Evolutionary conservation across 2,113 vertebrate genomes (phyloP).

Genomic region (Megatriorchis doriae): DNA sequence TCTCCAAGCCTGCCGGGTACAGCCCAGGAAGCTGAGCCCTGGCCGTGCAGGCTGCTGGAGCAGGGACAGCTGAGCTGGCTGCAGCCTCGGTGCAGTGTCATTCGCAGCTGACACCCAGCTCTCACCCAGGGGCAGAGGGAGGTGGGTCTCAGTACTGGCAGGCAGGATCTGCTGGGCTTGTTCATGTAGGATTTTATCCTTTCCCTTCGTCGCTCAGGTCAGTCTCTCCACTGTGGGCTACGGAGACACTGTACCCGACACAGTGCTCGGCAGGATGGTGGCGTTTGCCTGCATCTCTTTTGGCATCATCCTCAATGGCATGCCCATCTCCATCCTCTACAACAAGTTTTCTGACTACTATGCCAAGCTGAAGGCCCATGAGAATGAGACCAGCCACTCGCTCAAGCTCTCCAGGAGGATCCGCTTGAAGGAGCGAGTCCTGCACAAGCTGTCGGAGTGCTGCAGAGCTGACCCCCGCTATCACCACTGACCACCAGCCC

Average conservation of each 20-base stretch:
- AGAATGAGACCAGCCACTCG: constrained; percentile 70
- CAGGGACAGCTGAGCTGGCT: neutral
- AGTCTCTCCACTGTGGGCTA: constrained; percentile 93
- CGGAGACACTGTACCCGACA: constrained; percentile 84
- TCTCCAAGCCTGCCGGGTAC: neutral
- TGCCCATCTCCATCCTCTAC: constrained; percentile 87
- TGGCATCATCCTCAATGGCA: constrained; percentile 89
- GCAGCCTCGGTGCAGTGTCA: fast-evolving
- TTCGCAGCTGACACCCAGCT: neutral
- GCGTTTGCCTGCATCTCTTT: constrained; percentile 90
- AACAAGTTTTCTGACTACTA: constrained; percentile 86
- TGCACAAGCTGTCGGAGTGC: constrained; percentile 48
- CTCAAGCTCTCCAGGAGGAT: constrained; percentile 70
- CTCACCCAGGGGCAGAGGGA: neutral
- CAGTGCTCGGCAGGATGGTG: constrained; percentile 81
- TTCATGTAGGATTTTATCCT: fast-evolving
- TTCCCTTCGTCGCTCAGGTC: constrained; percentile 70
- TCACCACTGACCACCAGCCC: neutral
- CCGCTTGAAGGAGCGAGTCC: constrained; percentile 67
- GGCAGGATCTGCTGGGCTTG: neutral
- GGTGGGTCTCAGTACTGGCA: neutral
- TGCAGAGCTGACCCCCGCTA: neutral
- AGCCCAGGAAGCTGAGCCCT: neutral
- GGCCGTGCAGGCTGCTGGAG: neutral
- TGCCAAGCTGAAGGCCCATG: constrained; percentile 82